A percentile compares a stretch with the other conserved stretches of the same genome.
Conservation (phyloP, 2,888 invertebrate species). For the Hirtodrosophila confusa region DNA sequence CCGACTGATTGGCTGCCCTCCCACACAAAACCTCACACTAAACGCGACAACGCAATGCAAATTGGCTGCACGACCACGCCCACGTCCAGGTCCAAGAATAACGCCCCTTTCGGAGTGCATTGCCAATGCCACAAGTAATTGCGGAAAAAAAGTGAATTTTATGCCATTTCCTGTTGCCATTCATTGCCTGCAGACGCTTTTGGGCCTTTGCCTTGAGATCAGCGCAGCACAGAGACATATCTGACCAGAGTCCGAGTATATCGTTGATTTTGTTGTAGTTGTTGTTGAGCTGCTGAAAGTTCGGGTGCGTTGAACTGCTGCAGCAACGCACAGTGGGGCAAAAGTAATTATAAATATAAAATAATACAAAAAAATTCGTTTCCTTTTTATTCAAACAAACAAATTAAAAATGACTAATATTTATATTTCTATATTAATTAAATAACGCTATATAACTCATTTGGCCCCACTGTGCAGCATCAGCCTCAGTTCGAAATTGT, state of each 20-base stretch:
- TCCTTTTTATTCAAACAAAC: too few relatives aligned
- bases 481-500: conserved; percentile 34
- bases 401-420: too few relatives aligned
- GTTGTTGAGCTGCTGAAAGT: conserved; percentile 10
- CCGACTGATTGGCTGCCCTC: conserved; percentile 29
- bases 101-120: conserved; percentile 21
- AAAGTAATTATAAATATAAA: too few relatives aligned
- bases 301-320: conserved; percentile 55
- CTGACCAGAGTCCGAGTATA: conserved; percentile 12
- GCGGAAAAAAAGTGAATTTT: conserved; percentile 51
- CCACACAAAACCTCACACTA: conserved; percentile 24
- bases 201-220: conserved; percentile 38
- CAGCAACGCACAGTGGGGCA: not conserved
- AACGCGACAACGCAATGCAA: conserved; percentile 34
- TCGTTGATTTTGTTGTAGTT: conserved; percentile 7
- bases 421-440: too few relatives aligned
- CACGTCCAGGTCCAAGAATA: conserved; percentile 19
- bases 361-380: too few relatives aligned
- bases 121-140: conserved; percentile 58
- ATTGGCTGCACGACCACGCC: conserved; percentile 48
- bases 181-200: conserved; percentile 22
- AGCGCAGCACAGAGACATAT: conserved; percentile 5
- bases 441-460: too few relatives aligned
- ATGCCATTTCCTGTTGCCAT: conserved; percentile 56
- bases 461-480: conserved; percentile 3